phyloP scores from a whole-genome alignment of 2,113 vertebrate genomes.

The Myiozetetes cayanensis region DNA sequence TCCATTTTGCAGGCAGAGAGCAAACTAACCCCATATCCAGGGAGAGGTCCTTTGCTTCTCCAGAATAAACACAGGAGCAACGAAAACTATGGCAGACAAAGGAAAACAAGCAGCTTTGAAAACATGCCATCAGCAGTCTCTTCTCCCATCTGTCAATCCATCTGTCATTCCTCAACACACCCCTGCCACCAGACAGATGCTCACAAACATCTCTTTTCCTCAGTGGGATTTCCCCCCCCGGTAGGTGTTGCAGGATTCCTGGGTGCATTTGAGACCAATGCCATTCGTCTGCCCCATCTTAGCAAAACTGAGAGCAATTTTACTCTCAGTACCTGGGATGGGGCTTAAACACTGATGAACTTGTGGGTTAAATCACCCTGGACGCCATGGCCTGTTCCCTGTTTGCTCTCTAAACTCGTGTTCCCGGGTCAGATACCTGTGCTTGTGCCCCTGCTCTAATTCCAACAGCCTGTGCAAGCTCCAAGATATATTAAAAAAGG shows the following conservation, averaged over 20 bases:
- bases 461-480: background rate
- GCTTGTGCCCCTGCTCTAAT: background rate
- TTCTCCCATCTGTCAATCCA: background rate
- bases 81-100: background rate
- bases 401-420: background rate
- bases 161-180: background rate
- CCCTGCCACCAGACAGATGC: background rate
- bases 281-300: background rate
- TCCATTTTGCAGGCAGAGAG: background rate
- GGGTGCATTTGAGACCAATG: background rate
- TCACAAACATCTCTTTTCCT: background rate
- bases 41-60: background rate
- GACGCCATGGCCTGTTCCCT: accelerated
- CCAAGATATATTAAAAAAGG: background rate
- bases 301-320: background rate
- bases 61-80: background rate
- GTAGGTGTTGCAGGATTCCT: background rate
- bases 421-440: background rate
- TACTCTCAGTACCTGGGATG: background rate
- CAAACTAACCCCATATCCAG: background rate
- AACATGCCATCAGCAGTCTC: background rate
- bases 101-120: background rate
- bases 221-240: background rate
- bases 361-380: background rate
- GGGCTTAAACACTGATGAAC: background rate